Evolutionary conservation across 2,113 vertebrate genomes (phyloP).

Genomic region (Mola mola): DNA sequence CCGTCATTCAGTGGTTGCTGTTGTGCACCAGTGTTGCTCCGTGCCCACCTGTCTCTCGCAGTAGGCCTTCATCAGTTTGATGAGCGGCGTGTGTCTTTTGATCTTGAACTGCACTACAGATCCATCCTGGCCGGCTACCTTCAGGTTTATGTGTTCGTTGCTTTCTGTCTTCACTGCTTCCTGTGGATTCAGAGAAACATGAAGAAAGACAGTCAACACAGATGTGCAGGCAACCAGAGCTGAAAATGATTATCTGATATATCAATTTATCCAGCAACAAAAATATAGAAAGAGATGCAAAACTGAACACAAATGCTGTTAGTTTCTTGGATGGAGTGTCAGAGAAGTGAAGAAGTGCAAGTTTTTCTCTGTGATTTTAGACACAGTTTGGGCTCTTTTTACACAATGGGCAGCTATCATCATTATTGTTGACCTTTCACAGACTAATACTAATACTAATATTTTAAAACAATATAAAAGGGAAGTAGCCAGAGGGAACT

Average conservation of each 20-base stretch:
- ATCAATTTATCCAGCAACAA: neutral
- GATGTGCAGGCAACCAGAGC: too few relatives aligned
- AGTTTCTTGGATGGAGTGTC: neutral
- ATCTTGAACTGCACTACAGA: slow-evolving; percentile 99
- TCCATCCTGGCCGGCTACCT: slow-evolving; percentile 98
- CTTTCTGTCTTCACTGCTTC: slow-evolving; percentile 97
- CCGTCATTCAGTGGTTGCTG: neutral
- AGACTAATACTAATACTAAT: too few relatives aligned
- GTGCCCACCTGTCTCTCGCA: slow-evolving; percentile 93
- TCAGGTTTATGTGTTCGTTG: slow-evolving; percentile 99
- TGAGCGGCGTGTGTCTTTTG: slow-evolving; percentile 98
- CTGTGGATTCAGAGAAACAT: too few relatives aligned
- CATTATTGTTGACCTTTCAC: too few relatives aligned
- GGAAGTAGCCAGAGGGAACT: too few relatives aligned
- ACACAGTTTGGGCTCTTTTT: too few relatives aligned
- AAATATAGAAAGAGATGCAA: too few relatives aligned
- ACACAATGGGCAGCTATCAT: too few relatives aligned
- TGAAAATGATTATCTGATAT: neutral
- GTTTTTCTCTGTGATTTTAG: too few relatives aligned
- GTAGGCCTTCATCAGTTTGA: slow-evolving; percentile 99
- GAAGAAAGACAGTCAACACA: slow-evolving; percentile 33
- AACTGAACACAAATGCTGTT: neutral
- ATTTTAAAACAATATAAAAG: too few relatives aligned
- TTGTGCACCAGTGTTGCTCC: neutral
- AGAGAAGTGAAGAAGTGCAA: too few relatives aligned